Evolutionary conservation across 2,113 vertebrate genomes (phyloP).

Genomic region (Laticauda laticaudata): DNA sequence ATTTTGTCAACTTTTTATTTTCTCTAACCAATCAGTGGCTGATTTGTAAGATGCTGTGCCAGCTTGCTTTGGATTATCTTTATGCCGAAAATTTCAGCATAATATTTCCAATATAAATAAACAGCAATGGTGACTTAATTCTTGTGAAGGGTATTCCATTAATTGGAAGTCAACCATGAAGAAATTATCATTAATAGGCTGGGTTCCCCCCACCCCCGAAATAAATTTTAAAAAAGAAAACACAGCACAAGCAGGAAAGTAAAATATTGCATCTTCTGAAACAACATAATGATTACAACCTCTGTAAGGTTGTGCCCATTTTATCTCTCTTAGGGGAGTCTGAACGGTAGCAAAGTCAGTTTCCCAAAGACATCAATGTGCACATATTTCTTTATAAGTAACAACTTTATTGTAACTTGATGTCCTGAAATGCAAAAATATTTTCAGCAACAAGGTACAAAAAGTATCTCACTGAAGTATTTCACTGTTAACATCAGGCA

Average conservation of each 20-base stretch:
- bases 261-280: not conserved
- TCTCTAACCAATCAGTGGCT: not conserved
- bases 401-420: conserved; percentile 82
- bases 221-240: not conserved
- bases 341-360: not conserved
- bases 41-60: not conserved
- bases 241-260: not conserved
- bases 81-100: not conserved
- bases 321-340: not conserved
- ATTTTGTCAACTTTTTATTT: not conserved
- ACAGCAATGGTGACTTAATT: not conserved
- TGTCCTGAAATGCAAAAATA: conserved; percentile 79
- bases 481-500: conserved; percentile 75
- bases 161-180: not conserved
- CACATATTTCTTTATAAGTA: conserved; percentile 70
- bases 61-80: not conserved
- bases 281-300: not conserved
- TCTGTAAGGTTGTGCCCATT: not conserved
- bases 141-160: not conserved
- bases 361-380: conserved; percentile 46
- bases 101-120: not conserved
- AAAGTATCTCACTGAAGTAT: conserved; percentile 76
- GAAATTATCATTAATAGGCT: not conserved
- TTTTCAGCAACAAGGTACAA: conserved; percentile 82
- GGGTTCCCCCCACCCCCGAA: too few relatives aligned